Conservation (phyloP, 2,113 vertebrate species). For the Eptesicus fuscus region DNA sequence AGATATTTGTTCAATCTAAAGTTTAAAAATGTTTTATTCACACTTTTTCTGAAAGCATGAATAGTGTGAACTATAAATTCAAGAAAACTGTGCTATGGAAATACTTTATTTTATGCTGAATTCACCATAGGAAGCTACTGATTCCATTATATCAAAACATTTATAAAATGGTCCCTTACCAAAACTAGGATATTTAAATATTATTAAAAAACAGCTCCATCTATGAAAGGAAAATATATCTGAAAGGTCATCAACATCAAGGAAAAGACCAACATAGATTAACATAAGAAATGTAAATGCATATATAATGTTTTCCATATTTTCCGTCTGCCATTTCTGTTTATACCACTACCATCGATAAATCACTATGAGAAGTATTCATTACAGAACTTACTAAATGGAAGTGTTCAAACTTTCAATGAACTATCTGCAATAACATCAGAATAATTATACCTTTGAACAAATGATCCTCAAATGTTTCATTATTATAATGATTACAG, state of each 20-base stretch:
- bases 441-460: background rate
- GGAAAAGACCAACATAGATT: background rate
- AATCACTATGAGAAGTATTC: background rate
- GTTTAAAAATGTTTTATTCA: conserved; percentile 57
- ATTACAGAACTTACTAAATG: background rate
- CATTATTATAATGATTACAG: background rate
- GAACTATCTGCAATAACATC: background rate
- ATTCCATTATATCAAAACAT: conserved; percentile 35
- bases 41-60: conserved; percentile 40
- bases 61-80: background rate
- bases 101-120: conserved; percentile 31
- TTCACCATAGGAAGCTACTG: conserved; percentile 59
- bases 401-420: background rate
- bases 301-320: too few species aligned
- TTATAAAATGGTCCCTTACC: background rate
- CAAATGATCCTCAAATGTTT: background rate
- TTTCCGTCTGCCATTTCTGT: background rate
- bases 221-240: conserved; percentile 32
- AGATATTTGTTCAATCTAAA: conserved; percentile 23
- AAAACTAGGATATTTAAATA: conserved; percentile 35
- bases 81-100: conserved; percentile 39
- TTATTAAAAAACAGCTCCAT: background rate
- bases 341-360: background rate
- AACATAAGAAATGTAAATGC: background rate
- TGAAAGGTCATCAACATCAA: background rate